A percentile compares a stretch with the other conserved stretches of the same genome.
Conservation (phyloP, 1,140 invertebrate species). For the Sarcophaga peregrina region DNA sequence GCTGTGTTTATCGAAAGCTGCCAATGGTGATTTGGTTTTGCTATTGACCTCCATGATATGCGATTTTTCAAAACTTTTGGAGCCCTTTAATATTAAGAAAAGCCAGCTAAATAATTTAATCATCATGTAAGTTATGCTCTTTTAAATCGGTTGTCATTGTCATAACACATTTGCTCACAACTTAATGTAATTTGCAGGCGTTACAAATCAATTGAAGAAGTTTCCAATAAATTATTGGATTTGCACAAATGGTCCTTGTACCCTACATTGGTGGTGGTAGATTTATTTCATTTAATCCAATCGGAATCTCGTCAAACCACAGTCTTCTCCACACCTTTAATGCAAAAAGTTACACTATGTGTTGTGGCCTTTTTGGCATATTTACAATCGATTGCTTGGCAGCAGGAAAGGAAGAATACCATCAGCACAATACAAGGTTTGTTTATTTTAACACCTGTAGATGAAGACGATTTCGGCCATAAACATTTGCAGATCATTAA, state of each 20-base stretch:
- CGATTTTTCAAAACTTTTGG: constrained; percentile 7
- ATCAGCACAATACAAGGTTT: neutral
- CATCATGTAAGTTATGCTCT: constrained; percentile 22
- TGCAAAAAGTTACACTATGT: constrained; percentile 10
- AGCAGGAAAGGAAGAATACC: neutral
- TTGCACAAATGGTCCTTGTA: constrained; percentile 31
- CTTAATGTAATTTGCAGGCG: neutral
- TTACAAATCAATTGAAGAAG: constrained; percentile 29
- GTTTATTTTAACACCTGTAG: neutral
- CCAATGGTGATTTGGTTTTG: neutral
- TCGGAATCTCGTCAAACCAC: neutral
- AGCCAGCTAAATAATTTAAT: constrained; percentile 16
- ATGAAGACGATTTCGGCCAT: neutral
- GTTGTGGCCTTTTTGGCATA: neutral
- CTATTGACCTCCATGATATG: neutral
- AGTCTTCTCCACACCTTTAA: neutral
- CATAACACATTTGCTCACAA: neutral
- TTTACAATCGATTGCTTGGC: neutral
- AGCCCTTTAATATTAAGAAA: neutral
- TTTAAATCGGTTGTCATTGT: neutral
- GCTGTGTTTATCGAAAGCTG: neutral
- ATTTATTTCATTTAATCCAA: neutral
- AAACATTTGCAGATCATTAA: neutral
- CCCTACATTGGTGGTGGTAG: neutral
- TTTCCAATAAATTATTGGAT: constrained; percentile 30